Conservation (phyloP, 2,113 vertebrate genomes). For the Callocephalon fimbriatum region DNA sequence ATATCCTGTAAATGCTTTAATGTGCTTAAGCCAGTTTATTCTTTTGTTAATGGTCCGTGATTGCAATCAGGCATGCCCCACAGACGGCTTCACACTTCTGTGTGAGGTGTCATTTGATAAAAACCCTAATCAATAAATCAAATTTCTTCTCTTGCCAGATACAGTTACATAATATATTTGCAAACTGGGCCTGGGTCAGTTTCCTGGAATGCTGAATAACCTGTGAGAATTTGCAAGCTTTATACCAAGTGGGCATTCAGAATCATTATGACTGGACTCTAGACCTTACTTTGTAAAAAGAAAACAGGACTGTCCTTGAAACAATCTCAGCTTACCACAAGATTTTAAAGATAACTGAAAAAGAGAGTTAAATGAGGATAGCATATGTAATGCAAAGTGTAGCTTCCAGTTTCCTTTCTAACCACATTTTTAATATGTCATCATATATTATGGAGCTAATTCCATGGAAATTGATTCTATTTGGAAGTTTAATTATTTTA, state of each 20-base stretch:
- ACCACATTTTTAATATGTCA: not conserved
- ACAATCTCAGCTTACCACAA: not conserved
- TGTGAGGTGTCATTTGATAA: constrained; percentile 47
- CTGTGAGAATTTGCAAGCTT: not conserved
- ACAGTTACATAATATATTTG: constrained; percentile 40
- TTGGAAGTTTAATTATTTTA: not conserved
- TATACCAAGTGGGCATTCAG: not conserved
- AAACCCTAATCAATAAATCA: constrained; percentile 44
- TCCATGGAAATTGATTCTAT: not conserved
- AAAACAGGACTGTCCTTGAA: not conserved
- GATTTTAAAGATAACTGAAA: not conserved
- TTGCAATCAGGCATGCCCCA: constrained; percentile 12
- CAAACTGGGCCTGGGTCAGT: not conserved
- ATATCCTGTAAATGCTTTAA: constrained; percentile 54
- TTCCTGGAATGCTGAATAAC: constrained; percentile 34
- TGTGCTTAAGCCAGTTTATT: constrained; percentile 49
- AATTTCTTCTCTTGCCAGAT: constrained; percentile 42
- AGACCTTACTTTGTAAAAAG: not conserved
- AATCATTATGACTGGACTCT: not conserved
- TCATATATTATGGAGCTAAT: not conserved
- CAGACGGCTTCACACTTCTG: constrained; percentile 16
- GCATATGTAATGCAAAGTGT: not conserved
- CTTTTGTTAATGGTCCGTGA: constrained; percentile 9
- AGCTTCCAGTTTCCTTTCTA: not conserved
- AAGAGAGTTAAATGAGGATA: not conserved